Base-by-base conservation (phyloP, 2,797 vertebrate species). In the Myotis findleyi region DNA sequence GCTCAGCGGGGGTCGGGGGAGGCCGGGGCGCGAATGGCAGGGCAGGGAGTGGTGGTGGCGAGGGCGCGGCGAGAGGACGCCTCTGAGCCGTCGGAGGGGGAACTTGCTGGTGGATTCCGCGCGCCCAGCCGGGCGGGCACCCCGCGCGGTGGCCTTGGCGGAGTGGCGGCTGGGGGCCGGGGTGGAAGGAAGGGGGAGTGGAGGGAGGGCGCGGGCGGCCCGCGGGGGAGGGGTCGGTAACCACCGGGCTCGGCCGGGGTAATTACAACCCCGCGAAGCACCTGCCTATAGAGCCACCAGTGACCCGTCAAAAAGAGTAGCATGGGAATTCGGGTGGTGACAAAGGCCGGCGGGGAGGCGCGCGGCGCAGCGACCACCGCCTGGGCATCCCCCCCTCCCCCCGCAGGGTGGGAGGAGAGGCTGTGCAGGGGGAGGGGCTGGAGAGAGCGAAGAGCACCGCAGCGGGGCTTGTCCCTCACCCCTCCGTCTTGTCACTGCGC, bases 261-360 rank as follows among this genome's bases (percentile, higher is more conserved):
- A 99, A 99, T 99, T 99, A 99, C 99, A 99, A 99, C 99, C 98
- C 99, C 98, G 99, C 98, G 99, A 98, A 99, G 99, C 99, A 99
- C 99, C 99, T 99, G 99, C 99, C 99, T 99, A 99, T 99, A 99
- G 99, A 99, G 99, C 99, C 98, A 98, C 98, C 99, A 99, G 99
- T 99, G 99, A 99, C 99, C 99, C 99, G 99, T 99, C 99, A 99
- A 99, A 99, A 99, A 99, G 99, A 99, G 99, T 99, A 99, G 99
- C 99, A 99, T 99, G 99, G 99, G 99, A 99, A 99, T 99, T 98
- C 98, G 98, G 98, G 98, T 97, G 97, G 97, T 97, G 97, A 98
- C 98, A 98, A 98, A 98, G 98, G 98, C 98, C 77, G 94, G 95
- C 91, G 85, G 89, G 95, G 94, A 96, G 96, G 96, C 97, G 82